phyloP scores from a whole-genome alignment of 2,113 vertebrate species.

The Rissa tridactyla region DNA sequence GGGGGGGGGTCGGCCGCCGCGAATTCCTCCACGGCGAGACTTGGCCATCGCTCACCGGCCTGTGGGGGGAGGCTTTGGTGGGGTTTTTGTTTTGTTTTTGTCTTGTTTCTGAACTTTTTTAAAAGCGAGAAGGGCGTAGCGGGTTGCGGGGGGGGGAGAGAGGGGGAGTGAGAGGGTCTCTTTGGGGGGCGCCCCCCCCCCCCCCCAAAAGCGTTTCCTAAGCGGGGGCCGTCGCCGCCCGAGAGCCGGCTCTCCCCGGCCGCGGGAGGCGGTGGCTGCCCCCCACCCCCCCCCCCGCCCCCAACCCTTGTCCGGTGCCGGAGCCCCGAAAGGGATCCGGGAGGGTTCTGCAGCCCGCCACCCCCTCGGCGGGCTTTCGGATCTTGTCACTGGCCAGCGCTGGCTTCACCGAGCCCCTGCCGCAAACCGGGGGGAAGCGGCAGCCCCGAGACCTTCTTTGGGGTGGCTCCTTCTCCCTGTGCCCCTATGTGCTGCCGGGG shows the following conservation, averaged over 20 bases:
- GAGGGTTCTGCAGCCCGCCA: accelerated
- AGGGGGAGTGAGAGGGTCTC: too few relatives aligned
- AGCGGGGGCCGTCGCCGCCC: too few relatives aligned
- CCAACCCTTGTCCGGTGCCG: neutral
- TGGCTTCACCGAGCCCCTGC: neutral
- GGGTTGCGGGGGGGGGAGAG: neutral
- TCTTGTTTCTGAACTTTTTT: neutral
- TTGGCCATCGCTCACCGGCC: neutral
- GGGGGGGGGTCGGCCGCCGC: neutral
- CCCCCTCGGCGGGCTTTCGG: neutral
- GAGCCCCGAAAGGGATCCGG: neutral
- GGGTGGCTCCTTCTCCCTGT: neutral
- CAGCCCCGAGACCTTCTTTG: accelerated
- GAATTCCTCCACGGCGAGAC: neutral
- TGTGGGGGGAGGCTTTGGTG: neutral
- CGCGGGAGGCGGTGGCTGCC: neutral
- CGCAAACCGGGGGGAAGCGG: accelerated
- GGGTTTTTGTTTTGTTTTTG: neutral
- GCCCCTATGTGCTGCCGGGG: neutral
- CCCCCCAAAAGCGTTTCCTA: neutral
- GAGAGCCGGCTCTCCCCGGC: neutral
- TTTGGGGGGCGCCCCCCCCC: too few relatives aligned
- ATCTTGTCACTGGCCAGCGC: neutral
- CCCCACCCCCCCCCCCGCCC: too few relatives aligned
- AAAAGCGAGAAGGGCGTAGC: neutral